Evolutionary conservation across 2,113 vertebrate genomes (phyloP).

Genomic region (Pimephales promelas): DNA sequence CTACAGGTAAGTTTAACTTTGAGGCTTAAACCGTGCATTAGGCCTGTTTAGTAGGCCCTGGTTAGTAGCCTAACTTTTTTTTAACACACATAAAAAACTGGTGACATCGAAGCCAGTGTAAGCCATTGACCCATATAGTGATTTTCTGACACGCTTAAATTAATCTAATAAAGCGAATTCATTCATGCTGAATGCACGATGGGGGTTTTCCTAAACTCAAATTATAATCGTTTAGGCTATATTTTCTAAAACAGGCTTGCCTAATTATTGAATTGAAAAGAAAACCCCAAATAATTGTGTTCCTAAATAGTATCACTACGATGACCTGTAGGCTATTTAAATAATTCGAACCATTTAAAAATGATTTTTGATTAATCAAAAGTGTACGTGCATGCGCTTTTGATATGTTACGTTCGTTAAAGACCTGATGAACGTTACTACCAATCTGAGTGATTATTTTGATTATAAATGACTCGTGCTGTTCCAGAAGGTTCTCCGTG

Average conservation of each 20-base stretch:
- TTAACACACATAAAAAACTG: neutral
- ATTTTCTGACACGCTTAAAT: slow-evolving; percentile 6
- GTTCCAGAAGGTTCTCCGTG: slow-evolving; percentile 99
- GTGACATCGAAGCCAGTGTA: neutral
- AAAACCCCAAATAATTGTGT: neutral
- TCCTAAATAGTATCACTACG: neutral
- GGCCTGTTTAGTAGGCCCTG: slow-evolving; percentile 18
- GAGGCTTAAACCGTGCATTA: slow-evolving; percentile 10
- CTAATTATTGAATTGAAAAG: neutral
- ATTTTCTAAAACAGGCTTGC: too few species aligned
- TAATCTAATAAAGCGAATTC: neutral
- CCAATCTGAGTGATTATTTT: neutral
- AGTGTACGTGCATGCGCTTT: neutral
- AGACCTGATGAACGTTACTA: neutral
- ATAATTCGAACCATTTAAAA: too few species aligned
- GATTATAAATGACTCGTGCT: slow-evolving; percentile 66
- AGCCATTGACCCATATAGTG: slow-evolving; percentile 25
- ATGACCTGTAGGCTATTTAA: too few species aligned
- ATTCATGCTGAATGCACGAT: neutral
- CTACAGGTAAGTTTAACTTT: slow-evolving; percentile 86
- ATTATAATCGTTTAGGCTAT: neutral
- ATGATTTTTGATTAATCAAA: too few species aligned
- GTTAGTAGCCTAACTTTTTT: neutral
- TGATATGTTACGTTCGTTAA: neutral
- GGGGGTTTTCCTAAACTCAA: neutral